phyloP scores from a whole-genome alignment of 2,797 vertebrate species.

The Orestias chungarensis region DNA sequence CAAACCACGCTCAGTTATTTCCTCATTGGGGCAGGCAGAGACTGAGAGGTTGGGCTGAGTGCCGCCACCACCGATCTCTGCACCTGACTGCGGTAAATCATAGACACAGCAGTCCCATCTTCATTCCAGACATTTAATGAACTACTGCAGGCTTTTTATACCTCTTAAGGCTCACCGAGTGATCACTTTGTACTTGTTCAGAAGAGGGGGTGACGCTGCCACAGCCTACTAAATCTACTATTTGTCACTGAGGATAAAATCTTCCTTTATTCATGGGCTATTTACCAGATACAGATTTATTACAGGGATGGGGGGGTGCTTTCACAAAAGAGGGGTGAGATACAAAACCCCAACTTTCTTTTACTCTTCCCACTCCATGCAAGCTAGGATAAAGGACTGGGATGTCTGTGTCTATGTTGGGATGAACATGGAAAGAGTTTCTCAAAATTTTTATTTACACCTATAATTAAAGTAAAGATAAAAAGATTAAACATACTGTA shows the following conservation, averaged over 20 bases:
- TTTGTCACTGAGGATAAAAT: constrained; percentile 80
- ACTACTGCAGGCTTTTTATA: constrained; percentile 79
- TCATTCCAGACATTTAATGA: constrained; percentile 83
- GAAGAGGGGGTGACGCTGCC: constrained; percentile 76
- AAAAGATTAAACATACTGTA: neutral
- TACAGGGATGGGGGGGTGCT: constrained; percentile 56
- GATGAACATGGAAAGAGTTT: constrained; percentile 2
- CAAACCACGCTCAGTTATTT: constrained; percentile 66
- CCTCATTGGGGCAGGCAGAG: constrained; percentile 71
- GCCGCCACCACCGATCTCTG: constrained; percentile 64
- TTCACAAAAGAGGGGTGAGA: constrained; percentile 75
- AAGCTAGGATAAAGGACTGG: constrained; percentile 54
- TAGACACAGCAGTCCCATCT: constrained; percentile 71
- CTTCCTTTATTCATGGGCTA: constrained; percentile 84
- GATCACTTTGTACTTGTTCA: constrained; percentile 81
- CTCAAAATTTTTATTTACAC: constrained; percentile 16
- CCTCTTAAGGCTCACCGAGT: constrained; percentile 79
- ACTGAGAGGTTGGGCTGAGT: constrained; percentile 69
- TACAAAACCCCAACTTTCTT: constrained; percentile 51
- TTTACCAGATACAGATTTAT: constrained; percentile 85
- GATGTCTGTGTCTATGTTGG: constrained; percentile 49
- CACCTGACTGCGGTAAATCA: constrained; percentile 81
- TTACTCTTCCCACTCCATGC: constrained; percentile 36
- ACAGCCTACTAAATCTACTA: constrained; percentile 79
- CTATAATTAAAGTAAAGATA: neutral